phyloP scores from a whole-genome alignment of 2,888 invertebrate species.

The Eupithecia pulchellata region DNA sequence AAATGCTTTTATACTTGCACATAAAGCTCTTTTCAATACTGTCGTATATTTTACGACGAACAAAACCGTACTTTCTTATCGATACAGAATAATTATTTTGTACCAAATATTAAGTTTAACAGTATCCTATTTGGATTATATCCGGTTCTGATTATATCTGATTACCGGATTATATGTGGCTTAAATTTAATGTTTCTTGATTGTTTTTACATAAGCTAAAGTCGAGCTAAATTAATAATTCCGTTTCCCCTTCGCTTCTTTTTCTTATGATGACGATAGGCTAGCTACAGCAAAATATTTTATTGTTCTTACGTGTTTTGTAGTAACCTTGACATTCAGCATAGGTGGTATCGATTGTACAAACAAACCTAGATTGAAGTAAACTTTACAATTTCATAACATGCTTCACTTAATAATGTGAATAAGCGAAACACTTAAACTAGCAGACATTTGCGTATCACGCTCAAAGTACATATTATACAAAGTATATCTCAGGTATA shows the following conservation, averaged over 20 bases:
- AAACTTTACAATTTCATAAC: conserved; percentile 21
- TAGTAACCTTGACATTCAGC: conserved; percentile 46
- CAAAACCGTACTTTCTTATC: not conserved
- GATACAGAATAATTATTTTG: not conserved
- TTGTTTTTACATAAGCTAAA: conserved; percentile 7
- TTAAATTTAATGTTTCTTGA: conserved; percentile 11
- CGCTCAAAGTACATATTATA: not conserved
- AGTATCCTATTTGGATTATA: not conserved
- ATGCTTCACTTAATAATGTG: conserved; percentile 18
- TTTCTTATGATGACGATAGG: conserved; percentile 1
- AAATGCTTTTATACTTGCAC: not conserved
- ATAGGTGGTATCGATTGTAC: conserved; percentile 30
- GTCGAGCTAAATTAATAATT: not conserved
- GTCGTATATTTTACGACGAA: not conserved
- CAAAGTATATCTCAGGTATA: not conserved
- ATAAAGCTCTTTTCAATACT: not conserved
- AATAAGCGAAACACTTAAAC: conserved; percentile 13
- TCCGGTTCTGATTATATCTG: conserved; percentile 21
- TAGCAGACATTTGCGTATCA: conserved; percentile 1
- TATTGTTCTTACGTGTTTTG: conserved; percentile 32
- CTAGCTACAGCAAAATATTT: conserved; percentile 21
- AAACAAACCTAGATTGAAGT: conserved; percentile 29
- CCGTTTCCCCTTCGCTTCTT: not conserved
- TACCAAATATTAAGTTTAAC: not conserved
- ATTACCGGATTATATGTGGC: too few species aligned